These are phyloP conservation scores for Pipra filicauda DNA, from an alignment of 2,113 vertebrate species.

Conservation along the genomic window DNA sequence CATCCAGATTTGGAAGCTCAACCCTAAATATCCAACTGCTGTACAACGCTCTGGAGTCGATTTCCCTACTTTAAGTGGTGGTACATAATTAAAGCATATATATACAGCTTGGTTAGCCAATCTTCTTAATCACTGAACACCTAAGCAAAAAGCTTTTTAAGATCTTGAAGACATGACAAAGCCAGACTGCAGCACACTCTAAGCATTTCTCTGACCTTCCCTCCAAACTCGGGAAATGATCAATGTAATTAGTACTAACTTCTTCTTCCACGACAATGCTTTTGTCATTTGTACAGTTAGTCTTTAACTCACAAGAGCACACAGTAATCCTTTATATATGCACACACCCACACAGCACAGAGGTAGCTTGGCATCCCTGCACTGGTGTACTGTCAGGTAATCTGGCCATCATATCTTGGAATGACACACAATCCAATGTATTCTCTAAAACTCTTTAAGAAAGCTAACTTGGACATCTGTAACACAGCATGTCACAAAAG, in stretches of 20 bases:
- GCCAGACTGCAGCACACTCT: background rate
- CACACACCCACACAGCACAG: background rate
- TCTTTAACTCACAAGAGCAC: background rate
- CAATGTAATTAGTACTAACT: background rate
- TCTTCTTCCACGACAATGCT: background rate
- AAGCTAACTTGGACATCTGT: background rate
- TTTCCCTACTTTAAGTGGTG: background rate
- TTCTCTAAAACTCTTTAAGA: background rate
- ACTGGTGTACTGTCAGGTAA: background rate
- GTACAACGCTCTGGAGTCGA: background rate
- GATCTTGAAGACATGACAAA: background rate
- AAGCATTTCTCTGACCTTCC: background rate
- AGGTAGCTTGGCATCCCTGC: background rate
- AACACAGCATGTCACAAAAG: background rate
- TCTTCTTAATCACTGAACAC: background rate
- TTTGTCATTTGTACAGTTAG: background rate
- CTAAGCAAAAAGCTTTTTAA: background rate
- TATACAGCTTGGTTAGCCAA: background rate
- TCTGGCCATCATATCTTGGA: background rate
- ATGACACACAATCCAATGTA: background rate
- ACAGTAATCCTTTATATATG: background rate
- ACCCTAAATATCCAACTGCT: background rate
- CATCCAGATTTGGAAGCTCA: background rate
- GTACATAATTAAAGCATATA: background rate
- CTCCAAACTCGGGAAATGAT: accelerated